Evolutionary conservation across 2,113 vertebrate genomes (phyloP).

Genomic region (Myrmecobius fasciatus): DNA sequence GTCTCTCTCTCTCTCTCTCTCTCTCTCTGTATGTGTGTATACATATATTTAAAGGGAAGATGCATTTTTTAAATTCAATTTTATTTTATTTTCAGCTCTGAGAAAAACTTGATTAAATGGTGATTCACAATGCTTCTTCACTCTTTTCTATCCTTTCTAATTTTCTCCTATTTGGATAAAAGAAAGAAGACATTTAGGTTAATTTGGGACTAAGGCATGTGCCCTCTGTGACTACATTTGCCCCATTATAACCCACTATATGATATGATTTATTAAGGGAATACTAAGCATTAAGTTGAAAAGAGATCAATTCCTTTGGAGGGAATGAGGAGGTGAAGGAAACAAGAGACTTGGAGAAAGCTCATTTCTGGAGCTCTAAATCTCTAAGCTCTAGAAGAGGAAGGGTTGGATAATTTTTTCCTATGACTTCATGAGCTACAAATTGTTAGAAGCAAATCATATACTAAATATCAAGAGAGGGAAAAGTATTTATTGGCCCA

Average conservation of each 20-base stretch:
- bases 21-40: too few species aligned
- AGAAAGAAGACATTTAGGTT: not conserved
- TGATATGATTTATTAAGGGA: not conserved
- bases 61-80: not conserved
- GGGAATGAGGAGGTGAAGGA: not conserved
- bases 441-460: not conserved
- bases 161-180: constrained; percentile 24
- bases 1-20: too few species aligned
- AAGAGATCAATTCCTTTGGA: not conserved
- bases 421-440: constrained; percentile 46
- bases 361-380: not conserved
- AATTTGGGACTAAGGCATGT: constrained; percentile 18
- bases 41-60: not conserved
- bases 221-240: constrained; percentile 36
- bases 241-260: not conserved
- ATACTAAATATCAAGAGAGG: not conserved
- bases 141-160: not conserved
- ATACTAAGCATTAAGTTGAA: constrained; percentile 18
- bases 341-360: not conserved
- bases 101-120: not conserved
- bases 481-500: not conserved
- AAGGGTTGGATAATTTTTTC: not conserved
- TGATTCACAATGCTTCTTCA: constrained; percentile 26
- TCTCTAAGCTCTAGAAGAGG: not conserved
- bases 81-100: not conserved